phyloP scores from a whole-genome alignment of 2,113 vertebrate genomes.

The Tupaia tana region DNA sequence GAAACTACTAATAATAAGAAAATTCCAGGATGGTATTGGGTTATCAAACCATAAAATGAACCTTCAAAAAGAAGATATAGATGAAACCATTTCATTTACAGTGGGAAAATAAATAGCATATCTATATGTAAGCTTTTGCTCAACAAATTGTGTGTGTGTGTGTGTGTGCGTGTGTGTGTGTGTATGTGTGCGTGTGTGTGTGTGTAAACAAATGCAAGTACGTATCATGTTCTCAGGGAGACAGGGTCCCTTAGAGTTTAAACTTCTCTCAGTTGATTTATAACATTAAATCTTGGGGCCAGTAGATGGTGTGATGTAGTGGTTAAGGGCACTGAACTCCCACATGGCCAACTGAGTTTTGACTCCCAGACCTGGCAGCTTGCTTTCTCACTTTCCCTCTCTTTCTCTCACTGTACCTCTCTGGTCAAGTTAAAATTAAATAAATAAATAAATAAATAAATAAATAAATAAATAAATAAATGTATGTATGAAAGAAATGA shows the following conservation, averaged over 20 bases:
- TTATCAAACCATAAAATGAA: constrained; percentile 25
- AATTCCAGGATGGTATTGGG: not conserved
- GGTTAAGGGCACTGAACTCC: too few species aligned
- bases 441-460: too few species aligned
- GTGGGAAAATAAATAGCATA: not conserved
- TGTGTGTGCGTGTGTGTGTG: not conserved
- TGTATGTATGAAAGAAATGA: too few species aligned
- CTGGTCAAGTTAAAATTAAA: too few species aligned
- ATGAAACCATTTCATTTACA: not conserved
- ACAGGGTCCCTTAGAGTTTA: not conserved
- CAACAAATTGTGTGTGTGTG: not conserved
- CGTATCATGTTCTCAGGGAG: not conserved
- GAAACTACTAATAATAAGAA: not conserved
- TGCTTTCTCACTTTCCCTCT: too few species aligned
- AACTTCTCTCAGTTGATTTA: not conserved
- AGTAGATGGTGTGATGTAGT: too few species aligned
- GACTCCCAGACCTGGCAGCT: too few species aligned
- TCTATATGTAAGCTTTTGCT: not conserved
- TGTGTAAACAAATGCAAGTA: not conserved
- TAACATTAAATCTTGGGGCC: not conserved
- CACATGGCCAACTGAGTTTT: too few species aligned
- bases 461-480: too few species aligned
- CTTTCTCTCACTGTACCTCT: too few species aligned
- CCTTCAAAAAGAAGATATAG: not conserved
- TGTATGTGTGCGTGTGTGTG: not conserved